Evolutionary conservation across 2,113 vertebrate genomes (phyloP), one percentile per base, ranked within the genome.

Genomic region (Nyctibius bracteatus): DNA sequence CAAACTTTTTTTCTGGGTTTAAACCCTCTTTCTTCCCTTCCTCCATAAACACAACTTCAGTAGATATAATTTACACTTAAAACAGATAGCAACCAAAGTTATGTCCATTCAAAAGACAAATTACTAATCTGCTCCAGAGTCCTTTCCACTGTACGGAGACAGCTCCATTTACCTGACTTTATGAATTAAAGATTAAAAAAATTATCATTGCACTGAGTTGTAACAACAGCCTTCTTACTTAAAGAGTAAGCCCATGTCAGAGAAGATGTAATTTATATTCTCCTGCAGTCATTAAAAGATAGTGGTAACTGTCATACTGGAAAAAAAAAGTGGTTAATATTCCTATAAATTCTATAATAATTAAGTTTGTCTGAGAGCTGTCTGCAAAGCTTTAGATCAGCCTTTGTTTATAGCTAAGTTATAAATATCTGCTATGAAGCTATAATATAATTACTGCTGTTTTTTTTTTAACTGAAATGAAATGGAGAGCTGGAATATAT

Each of bases 381-480:
- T 74, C n/a, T 95, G 92, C 73, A 81, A 86, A 75, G 68, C 65
- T 94, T 88, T 86, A 92, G 59, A 37, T 83, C 63, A 86, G 68
- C 68, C 43, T 95, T 79, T 89, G 59, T 89, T 96, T 84, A 54
- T 95, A 86, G 68, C 57, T 58, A 67, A 88, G 57, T 93, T 94
- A 91, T 71, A 88, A 84, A 72, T 90, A 88, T 12, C 92, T 84
- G 41, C 61, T 88, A 30, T 25, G 15, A 90, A 91, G 44, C 52
- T 94, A 74, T 81, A 94, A 66, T 70, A 68, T 57, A 95, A 90
- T 86, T 95, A 71, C 92, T 96, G 90, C 90, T 96, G 51, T 13
- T 58, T 59, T 91, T 86, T 92, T 86, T 92, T 92, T 28, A 54
- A 70, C 51, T 88, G 54, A 92, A 90, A 43, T 47, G 74, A 90